phyloP scores from a whole-genome alignment of 2,888 invertebrate genomes.

The Clanis bilineata region DNA sequence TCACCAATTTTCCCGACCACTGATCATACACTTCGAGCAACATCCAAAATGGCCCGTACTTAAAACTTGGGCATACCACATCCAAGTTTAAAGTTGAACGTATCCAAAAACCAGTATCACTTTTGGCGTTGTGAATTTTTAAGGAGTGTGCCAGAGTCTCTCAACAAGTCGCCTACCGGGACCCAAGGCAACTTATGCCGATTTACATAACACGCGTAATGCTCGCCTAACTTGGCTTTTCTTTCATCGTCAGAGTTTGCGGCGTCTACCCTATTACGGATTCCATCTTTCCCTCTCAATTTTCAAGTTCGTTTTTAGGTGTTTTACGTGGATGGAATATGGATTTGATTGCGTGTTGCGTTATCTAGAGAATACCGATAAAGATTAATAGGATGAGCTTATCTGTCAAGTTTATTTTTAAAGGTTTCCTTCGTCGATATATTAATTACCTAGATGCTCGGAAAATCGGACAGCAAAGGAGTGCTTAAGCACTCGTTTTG shows the following conservation, averaged over 20 bases:
- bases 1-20: neutral
- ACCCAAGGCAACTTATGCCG: constrained; percentile 38
- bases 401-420: neutral
- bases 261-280: constrained; percentile 28
- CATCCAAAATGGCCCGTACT: neutral
- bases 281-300: constrained; percentile 24
- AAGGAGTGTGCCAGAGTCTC: constrained; percentile 58
- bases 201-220: constrained; percentile 72
- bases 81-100: constrained; percentile 23
- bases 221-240: constrained; percentile 54
- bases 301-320: constrained; percentile 24
- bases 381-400: neutral
- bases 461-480: no score
- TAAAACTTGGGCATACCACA: neutral
- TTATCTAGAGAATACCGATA: neutral
- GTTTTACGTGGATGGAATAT: constrained; percentile 7
- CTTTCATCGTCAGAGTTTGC: constrained; percentile 30
- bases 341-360: neutral
- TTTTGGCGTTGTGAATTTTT: constrained; percentile 67
- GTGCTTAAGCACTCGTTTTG: no score
- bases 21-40: neutral
- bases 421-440: neutral
- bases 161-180: constrained; percentile 53
- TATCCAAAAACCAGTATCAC: constrained; percentile 42
- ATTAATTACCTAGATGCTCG: no score